Evolutionary conservation across 2,888 invertebrate species (phyloP), one percentile per base, ranked within the genome.

Genomic region (Acleris laterana): DNA sequence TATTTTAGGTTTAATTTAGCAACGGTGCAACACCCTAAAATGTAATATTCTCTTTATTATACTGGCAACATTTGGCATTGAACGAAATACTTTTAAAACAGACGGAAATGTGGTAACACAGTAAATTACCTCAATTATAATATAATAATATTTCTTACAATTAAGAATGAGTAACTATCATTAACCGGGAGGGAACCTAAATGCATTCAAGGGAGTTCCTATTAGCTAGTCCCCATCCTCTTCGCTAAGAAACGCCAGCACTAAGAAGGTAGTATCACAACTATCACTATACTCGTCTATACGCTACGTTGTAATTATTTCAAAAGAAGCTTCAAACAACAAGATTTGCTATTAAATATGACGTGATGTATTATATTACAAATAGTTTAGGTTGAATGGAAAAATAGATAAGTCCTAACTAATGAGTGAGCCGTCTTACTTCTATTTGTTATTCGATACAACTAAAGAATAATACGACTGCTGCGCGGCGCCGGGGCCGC

Each of bases 241-340:
- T 78, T 80, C 77, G 74, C 79, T 17, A 16, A 16, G 46, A 46
- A 46, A 82, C 83, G 77, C 78, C 78, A 83, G 81, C 77, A 75
- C 78, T 74, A 83, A 82, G 79, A 83, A 84, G 82, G 76, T 85
- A 85, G 83, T 89, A 88, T 87, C 88, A 88, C 88, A 86, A 81
- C 87, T 84, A 86, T 84, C 77, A 80, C 74, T 78, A 77, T 75
- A 51, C 49, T 49, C 19, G 32, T 32, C 32, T 59, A 59, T 19
- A 22, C 20, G n/a, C n/a, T 51, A 48, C 48, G 17, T 22, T 56
- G n/a, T 48, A 7, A 57, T 17, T 57, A 57, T 57, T 46, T 56
- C 22, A 16, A 52, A n/a, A 53, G 32, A 42, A 32, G 25, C 53
- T 63, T 32, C 16, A 53, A 61, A 52, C 60, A 66, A 65, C 56